phyloP scores from a whole-genome alignment of 1,140 invertebrate genomes.

The Atta colombica region DNA sequence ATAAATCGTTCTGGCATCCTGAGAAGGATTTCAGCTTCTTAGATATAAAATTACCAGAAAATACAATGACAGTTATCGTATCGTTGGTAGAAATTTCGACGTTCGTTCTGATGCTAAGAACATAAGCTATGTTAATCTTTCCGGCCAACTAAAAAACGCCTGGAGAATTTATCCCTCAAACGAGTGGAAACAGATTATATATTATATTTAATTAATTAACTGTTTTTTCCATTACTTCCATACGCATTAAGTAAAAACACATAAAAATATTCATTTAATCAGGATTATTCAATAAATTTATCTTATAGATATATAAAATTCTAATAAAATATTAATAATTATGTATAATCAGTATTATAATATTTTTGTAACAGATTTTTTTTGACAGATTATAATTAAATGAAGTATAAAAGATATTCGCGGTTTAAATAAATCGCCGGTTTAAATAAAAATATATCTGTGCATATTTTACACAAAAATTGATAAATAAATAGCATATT shows the following conservation, averaged over 20 bases:
- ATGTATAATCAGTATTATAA: background rate
- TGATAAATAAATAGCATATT: background rate
- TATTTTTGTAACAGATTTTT: background rate
- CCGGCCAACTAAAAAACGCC: background rate
- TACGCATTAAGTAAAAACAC: background rate
- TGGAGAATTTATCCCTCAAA: constrained; percentile 13
- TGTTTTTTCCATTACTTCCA: background rate
- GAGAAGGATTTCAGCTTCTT: constrained; percentile 63
- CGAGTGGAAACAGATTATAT: background rate
- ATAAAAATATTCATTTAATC: background rate
- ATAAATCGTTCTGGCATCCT: constrained; percentile 23
- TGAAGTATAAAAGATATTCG: background rate
- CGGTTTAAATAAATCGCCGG: background rate
- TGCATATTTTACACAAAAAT: background rate
- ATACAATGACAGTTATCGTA: constrained; percentile 25
- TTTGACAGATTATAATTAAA: background rate
- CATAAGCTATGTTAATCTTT: constrained; percentile 44
- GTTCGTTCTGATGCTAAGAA: background rate
- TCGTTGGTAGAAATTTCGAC: constrained; percentile 16
- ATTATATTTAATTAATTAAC: background rate
- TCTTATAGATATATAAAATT: background rate
- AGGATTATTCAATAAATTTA: background rate
- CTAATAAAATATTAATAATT: background rate
- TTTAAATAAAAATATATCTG: background rate
- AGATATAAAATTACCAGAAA: constrained; percentile 64